Evolutionary conservation across 2,797 vertebrate species (phyloP), one percentile per base, ranked within the genome.

Genomic region (Enteromius fasciolatus): DNA sequence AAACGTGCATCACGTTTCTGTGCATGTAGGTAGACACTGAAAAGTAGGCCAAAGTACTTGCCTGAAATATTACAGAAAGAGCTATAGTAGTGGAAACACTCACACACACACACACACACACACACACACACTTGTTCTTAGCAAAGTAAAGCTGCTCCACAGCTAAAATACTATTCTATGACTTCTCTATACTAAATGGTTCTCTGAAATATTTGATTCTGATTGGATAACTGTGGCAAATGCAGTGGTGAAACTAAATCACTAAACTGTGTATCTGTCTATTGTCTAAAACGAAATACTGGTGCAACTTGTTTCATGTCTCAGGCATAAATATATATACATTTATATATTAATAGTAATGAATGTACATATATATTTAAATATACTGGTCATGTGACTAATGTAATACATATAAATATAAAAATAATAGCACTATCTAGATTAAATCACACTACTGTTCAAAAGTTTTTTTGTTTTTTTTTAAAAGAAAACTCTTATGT

Each of bases 1-100:
- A 94, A 94, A 93, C 90, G 87, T 84, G 88, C 87, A 91, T 94
- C 91, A 94, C 90, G 88, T 70, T 61, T 90, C 91, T 91, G 67
- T 80, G 64, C 52, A 75, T 54, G 76, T 25, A 64, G n/a, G 23
- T 20, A 75, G 39, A 81, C 75, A 79, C 39, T n/a, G 23, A 75
- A 23, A 83, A 83, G 69, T 63, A 59, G 14, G 36, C 54, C 33
- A 41, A 41, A 28, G 28, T 44, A 57, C 67, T 61, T 1, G 1
- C 28, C 25, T 15, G 28, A 28, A 67, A 25, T 66, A 44, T 59
- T 52, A 61, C 50, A 72, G 31, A 61, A 25, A 41, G 44, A 70
- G 41, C 11, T 39, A 12, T 69, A 33, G 48, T 46, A 6, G 33
- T 31, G 10, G 25, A 14, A 11, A n/a, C n/a, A n/a, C n/a, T n/a